phyloP scores from a whole-genome alignment of 2,888 invertebrate species.

The Himalopsyche tibetana region DNA sequence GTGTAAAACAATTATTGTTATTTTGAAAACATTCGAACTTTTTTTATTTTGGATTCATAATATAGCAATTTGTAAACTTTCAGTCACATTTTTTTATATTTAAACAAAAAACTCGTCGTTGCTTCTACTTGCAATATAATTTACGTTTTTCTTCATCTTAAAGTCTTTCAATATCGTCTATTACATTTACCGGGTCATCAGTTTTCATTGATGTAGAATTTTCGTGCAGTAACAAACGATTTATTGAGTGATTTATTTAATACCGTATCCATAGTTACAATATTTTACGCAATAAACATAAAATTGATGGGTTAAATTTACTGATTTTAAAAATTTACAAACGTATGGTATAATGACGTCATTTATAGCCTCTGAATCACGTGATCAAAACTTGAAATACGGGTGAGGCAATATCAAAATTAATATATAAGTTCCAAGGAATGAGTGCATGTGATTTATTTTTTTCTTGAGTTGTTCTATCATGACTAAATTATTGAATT shows the following conservation, averaged over 20 bases:
- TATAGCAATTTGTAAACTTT: not conserved
- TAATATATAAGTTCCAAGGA: too few species aligned
- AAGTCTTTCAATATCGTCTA: slow-evolving; percentile 55
- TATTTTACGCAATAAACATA: too few species aligned
- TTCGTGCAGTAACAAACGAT: slow-evolving; percentile 48
- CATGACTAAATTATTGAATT: too few species aligned
- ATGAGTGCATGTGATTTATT: too few species aligned
- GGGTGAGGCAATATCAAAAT: too few species aligned
- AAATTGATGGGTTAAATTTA: too few species aligned
- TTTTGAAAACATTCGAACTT: not conserved
- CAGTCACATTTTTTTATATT: not conserved
- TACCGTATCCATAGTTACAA: not conserved
- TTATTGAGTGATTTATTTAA: not conserved
- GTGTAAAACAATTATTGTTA: too few species aligned
- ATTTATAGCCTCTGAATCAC: too few species aligned
- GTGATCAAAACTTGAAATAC: too few species aligned
- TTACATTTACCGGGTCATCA: slow-evolving; percentile 60
- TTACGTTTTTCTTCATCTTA: slow-evolving; percentile 36
- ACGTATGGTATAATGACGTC: too few species aligned
- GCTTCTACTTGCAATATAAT: not conserved
- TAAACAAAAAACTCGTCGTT: not conserved
- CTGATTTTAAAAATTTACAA: too few species aligned
- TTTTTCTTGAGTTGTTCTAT: too few species aligned
- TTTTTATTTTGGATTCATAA: not conserved
- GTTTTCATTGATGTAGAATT: slow-evolving; percentile 58